These are phyloP conservation scores for Chondrilla cf. caribensis DNA, from an alignment of 37 sponge, comb jelly and placozoan species.

Conservation along the genomic window DNA sequence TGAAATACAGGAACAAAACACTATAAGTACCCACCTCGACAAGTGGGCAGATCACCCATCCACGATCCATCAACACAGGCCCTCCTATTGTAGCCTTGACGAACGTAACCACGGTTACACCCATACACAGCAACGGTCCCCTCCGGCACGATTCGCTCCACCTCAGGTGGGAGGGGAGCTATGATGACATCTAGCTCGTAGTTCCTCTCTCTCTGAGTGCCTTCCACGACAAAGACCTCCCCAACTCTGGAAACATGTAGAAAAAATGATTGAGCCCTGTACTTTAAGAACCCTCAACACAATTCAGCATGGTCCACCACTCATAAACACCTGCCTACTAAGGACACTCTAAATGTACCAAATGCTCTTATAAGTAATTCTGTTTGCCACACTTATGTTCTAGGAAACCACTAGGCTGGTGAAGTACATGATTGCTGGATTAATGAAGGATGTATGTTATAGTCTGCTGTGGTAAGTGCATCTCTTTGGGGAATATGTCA, in stretches of 20 bases:
- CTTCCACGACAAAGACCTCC: background rate
- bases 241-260: background rate
- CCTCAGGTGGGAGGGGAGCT: background rate
- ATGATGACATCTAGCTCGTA: background rate
- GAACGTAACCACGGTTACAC: conserved; percentile 25
- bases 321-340: too few species aligned
- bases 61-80: background rate
- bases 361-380: too few species aligned
- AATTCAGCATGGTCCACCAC: background rate
- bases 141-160: conserved; percentile 1
- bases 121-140: conserved; percentile 16
- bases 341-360: too few species aligned
- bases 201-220: background rate
- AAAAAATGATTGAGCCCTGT: too few species aligned
- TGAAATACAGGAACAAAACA: too few species aligned
- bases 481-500: too few species aligned
- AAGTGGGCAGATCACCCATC: background rate
- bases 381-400: too few species aligned
- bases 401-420: too few species aligned
- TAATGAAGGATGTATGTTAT: too few species aligned
- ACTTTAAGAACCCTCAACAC: too few species aligned
- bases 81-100: background rate
- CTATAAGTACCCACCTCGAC: background rate
- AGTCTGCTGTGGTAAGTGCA: too few species aligned
- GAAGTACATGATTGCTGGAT: too few species aligned